Evolutionary conservation across 2,888 invertebrate genomes (phyloP).

Genomic region (Pardosa pseudoannulata): DNA sequence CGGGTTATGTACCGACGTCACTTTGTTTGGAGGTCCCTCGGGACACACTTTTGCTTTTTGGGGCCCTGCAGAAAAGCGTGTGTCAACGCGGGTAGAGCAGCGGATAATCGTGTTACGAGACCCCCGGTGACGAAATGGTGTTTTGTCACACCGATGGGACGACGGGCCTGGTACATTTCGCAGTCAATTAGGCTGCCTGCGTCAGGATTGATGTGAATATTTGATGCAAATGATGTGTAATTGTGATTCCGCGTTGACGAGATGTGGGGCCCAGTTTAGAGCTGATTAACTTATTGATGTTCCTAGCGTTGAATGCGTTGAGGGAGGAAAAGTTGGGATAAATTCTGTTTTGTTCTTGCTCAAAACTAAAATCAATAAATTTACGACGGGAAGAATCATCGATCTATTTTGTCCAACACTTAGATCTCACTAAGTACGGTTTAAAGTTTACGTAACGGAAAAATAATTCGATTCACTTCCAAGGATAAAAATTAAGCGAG

Average conservation of each 20-base stretch:
- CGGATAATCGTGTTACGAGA: constrained; percentile 19
- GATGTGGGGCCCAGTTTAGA: neutral
- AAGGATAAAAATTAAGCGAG: too few species aligned
- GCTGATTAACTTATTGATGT: constrained; percentile 2
- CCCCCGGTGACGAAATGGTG: constrained; percentile 36
- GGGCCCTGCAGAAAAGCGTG: constrained; percentile 54
- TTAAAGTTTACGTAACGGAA: too few species aligned
- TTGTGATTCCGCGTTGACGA: neutral
- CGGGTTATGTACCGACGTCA: neutral
- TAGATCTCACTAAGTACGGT: too few species aligned
- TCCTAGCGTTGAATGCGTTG: neutral
- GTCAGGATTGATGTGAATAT: constrained; percentile 23
- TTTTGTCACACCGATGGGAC: constrained; percentile 23
- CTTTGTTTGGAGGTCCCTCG: neutral
- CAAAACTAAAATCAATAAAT: too few species aligned
- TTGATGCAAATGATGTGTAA: constrained; percentile 46
- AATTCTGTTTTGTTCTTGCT: too few species aligned
- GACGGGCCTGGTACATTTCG: constrained; percentile 23
- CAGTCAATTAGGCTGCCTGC: constrained; percentile 29
- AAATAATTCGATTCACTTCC: too few species aligned
- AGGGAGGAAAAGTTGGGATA: neutral
- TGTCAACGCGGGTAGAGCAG: constrained; percentile 46
- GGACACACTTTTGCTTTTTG: constrained; percentile 24
- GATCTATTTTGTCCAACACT: too few species aligned
- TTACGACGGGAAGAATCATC: too few species aligned